Base-by-base conservation (phyloP, 2,888 invertebrate species). In the Cancer borealis region DNA sequence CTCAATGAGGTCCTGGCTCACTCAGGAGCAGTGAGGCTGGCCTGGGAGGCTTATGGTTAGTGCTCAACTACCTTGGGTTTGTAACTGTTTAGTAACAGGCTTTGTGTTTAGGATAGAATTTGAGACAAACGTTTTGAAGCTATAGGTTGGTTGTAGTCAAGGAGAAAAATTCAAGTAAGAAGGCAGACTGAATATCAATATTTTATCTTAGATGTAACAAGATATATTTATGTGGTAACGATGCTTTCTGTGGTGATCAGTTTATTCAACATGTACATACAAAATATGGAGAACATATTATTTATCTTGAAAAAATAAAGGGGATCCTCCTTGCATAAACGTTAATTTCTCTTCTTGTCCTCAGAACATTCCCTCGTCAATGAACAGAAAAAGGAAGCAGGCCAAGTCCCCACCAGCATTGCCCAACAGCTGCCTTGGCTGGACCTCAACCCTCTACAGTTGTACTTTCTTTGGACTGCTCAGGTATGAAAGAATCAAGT, bases 11-110 rank as follows among this genome's bases (percentile, higher is more conserved):
- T 93, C 3, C 79, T 95, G 54, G 79, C 92, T 14, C 91, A 93
- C 89, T 93, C 93, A 8, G 95, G 89, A n/a, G 95, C 95, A 21
- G 92, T 79, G 17, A 30, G 92, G 8, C 93, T 95, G 39, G 93
- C 95, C n/a, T 95, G 95, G 95, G 92, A 92, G 21, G 60, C 94
- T 21, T 95, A 95, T 73, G 26, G 87, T 45, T 6, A 89, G 89
- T 84, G 17, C 39, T 26, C n/a, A n/a, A 73, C 26, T 26, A 73
- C 73, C n/a, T n/a, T 66, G 21, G n/a, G 60, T 60, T 60, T 60
- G 4, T 60, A 21, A 60, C 12, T 1, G 21, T 4, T 60, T 60
- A 17, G 17, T 10, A 17, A 21, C 12, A 54, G 12, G 17, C 21
- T 60, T 60, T 60, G 21, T 21, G 21, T 60, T 21, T 5, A 60